Conservation (phyloP, 2,797 vertebrate genomes). For the Propithecus deckenii region DNA sequence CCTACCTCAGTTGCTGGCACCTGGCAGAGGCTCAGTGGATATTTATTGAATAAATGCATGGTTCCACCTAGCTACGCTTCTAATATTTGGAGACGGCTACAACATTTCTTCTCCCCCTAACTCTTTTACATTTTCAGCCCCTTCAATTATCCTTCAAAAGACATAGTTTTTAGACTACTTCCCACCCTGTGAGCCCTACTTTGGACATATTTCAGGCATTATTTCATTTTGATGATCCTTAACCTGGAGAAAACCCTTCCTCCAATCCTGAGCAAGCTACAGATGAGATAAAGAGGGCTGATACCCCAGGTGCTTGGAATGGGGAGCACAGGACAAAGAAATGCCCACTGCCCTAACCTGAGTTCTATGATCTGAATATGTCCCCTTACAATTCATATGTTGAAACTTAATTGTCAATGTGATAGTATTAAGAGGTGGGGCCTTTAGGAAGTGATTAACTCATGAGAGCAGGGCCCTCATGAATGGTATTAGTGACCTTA, state of each 20-base stretch:
- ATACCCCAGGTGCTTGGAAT: background rate
- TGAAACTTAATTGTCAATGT: background rate
- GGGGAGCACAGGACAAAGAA: background rate
- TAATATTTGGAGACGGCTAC: background rate
- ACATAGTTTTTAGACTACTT: background rate
- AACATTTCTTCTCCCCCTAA: background rate
- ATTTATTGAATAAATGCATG: background rate
- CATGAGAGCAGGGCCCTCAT: background rate
- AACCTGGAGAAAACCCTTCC: background rate
- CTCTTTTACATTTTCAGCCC: background rate
- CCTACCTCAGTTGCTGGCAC: background rate
- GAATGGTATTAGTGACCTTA: background rate
- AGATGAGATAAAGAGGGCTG: background rate
- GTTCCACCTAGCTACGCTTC: background rate
- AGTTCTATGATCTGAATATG: background rate
- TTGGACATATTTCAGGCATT: background rate
- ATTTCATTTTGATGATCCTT: background rate
- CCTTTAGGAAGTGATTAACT: background rate
- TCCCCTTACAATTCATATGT: background rate
- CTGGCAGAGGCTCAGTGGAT: background rate
- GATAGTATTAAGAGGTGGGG: background rate
- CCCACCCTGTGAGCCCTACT: background rate
- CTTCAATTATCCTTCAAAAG: background rate
- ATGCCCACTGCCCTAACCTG: background rate
- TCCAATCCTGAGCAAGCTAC: background rate